Conservation (phyloP, 2,113 vertebrate genomes). For the Callocephalon fimbriatum region DNA sequence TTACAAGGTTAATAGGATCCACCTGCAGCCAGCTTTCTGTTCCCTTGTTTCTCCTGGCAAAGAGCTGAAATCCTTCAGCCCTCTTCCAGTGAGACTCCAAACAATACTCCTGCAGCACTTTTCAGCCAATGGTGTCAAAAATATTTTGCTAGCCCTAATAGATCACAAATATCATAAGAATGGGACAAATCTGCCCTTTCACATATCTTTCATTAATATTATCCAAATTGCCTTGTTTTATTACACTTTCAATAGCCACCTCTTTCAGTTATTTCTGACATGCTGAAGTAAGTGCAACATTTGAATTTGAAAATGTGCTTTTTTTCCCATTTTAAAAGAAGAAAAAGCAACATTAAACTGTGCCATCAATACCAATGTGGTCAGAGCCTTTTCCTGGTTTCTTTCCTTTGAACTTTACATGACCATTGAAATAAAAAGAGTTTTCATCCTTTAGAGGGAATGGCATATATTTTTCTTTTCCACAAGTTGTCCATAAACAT, state of each 20-base stretch:
- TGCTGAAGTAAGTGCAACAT: not conserved
- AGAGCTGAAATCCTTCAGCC: not conserved
- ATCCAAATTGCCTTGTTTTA: not conserved
- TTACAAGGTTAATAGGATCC: slow-evolving; percentile 59
- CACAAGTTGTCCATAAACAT: not conserved
- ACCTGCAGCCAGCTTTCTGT: slow-evolving; percentile 32
- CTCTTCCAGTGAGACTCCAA: not conserved
- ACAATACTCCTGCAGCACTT: not conserved
- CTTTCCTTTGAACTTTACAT: not conserved
- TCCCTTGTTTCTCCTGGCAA: not conserved
- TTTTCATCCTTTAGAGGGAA: not conserved
- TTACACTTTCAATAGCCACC: not conserved
- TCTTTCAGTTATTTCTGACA: not conserved
- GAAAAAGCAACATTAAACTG: not conserved
- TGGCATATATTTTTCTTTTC: not conserved
- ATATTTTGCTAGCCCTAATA: not conserved
- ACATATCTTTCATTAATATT: not conserved
- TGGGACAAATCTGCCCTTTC: not conserved
- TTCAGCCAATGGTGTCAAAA: not conserved
- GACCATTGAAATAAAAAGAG: not conserved
- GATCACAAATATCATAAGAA: not conserved
- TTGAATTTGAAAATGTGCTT: not conserved
- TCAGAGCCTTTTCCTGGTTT: not conserved
- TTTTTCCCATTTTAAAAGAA: not conserved
- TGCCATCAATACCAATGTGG: not conserved